phyloP scores from a whole-genome alignment of 2,113 vertebrate genomes.

The Scartelaos histophorus region DNA sequence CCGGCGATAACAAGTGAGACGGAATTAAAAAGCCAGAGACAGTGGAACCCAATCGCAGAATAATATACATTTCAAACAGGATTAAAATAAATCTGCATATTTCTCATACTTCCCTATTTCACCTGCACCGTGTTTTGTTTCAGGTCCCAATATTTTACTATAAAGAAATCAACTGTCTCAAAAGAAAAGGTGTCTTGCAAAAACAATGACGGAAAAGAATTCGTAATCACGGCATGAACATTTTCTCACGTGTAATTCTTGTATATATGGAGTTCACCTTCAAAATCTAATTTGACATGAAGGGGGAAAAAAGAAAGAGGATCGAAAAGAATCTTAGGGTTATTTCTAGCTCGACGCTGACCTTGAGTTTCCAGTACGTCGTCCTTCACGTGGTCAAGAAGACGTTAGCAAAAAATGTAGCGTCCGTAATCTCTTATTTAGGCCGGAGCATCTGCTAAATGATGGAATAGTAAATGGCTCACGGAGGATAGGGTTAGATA shows the following conservation, averaged over 20 bases:
- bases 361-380: slow-evolving; percentile 48
- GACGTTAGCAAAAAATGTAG: slow-evolving; percentile 41
- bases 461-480: slow-evolving; percentile 70
- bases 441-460: slow-evolving; percentile 67
- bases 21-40: slow-evolving; percentile 49
- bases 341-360: slow-evolving; percentile 63
- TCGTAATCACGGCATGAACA: slow-evolving; percentile 54
- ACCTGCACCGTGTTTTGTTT: slow-evolving; percentile 68
- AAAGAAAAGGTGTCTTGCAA: slow-evolving; percentile 30
- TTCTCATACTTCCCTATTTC: slow-evolving; percentile 30
- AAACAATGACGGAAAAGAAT: slow-evolving; percentile 57
- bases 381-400: slow-evolving; percentile 60
- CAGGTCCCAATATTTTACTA: slow-evolving; percentile 37
- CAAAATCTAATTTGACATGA: slow-evolving; percentile 78
- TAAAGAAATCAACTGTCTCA: slow-evolving; percentile 31
- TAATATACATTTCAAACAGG: slow-evolving; percentile 64
- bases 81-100: slow-evolving; percentile 69
- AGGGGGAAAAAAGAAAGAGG: slow-evolving; percentile 31
- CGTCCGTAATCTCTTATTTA: slow-evolving; percentile 61
- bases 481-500: slow-evolving; percentile 68
- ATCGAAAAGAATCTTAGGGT: slow-evolving; percentile 60
- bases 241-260: slow-evolving; percentile 72
- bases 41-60: slow-evolving; percentile 55
- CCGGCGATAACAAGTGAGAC: slow-evolving; percentile 63
- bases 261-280: slow-evolving; percentile 81